Conservation (phyloP, 2,113 vertebrate genomes). For the Nerophis lumbriciformis region DNA sequence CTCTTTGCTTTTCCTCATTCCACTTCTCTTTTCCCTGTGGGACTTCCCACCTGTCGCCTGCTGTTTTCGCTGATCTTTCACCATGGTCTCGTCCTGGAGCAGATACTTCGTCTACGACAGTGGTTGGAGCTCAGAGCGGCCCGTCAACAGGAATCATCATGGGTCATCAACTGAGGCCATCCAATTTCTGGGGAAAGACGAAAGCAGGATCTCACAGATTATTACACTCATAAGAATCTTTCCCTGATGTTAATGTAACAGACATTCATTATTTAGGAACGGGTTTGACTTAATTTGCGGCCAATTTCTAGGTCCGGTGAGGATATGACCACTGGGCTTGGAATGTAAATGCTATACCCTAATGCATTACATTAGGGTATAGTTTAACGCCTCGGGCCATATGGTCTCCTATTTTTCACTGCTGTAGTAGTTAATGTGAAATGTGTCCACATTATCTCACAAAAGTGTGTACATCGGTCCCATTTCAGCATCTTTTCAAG, state of each 20-base stretch:
- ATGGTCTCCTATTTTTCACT: not conserved
- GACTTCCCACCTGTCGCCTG: conserved; percentile 42
- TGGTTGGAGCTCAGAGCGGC: conserved; percentile 55
- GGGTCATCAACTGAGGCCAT: conserved; percentile 62
- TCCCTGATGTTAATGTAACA: conserved; percentile 22
- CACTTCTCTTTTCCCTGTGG: conserved; percentile 35
- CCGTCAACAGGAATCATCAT: conserved; percentile 46
- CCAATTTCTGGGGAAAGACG: conserved; percentile 55
- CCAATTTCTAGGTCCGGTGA: conserved; percentile 23
- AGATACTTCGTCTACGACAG: conserved; percentile 43
- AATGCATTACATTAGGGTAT: not conserved
- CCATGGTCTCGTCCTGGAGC: conserved; percentile 65
- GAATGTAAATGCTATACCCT: conserved; percentile 22
- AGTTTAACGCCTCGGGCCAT: conserved; percentile 1
- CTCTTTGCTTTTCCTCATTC: conserved; percentile 28
- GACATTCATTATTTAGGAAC: conserved; percentile 39
- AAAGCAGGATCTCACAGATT: conserved; percentile 29
- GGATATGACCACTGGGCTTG: conserved; percentile 19
- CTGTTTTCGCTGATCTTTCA: conserved; percentile 62
- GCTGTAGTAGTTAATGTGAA: not conserved
- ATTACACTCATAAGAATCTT: not conserved
- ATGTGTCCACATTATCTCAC: not conserved
- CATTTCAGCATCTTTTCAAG: not conserved
- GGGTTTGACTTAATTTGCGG: conserved; percentile 30
- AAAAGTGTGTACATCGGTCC: too few relatives aligned